A percentile compares a stretch with the other conserved stretches of the same genome.
phyloP scores from a whole-genome alignment of 2,797 vertebrate species.

The Anomalospiza imberbis region DNA sequence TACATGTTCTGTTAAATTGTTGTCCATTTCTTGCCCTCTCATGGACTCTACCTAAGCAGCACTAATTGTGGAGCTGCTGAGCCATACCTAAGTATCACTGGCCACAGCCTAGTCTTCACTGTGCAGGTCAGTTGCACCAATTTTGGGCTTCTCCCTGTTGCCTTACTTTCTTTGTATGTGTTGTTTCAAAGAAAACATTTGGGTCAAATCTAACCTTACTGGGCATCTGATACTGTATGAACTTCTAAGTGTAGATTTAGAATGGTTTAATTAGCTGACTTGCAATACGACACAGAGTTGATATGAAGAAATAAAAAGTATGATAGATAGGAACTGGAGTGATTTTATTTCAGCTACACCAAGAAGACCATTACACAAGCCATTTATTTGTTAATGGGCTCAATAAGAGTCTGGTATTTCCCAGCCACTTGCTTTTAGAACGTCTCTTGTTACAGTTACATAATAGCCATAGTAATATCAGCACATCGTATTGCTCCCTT shows the following conservation, averaged over 20 bases:
- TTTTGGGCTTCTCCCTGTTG: background rate
- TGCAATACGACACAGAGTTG: background rate
- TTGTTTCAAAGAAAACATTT: background rate
- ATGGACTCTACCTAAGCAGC: background rate
- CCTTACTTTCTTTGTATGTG: accelerated
- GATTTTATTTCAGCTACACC: constrained; percentile 19
- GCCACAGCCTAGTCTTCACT: background rate
- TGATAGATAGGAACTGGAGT: background rate
- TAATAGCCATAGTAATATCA: constrained; percentile 39
- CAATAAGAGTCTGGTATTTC: constrained; percentile 16
- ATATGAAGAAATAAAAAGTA: constrained; percentile 4
- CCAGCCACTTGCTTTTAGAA: background rate
- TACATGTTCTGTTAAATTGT: background rate
- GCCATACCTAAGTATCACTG: background rate
- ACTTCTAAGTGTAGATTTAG: background rate
- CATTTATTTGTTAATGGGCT: constrained; percentile 58
- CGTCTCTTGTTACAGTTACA: constrained; percentile 13
- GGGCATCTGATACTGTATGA: background rate
- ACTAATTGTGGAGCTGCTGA: background rate
- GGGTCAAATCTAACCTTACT: background rate
- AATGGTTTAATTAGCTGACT: background rate
- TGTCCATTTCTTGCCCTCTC: background rate
- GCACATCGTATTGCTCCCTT: constrained; percentile 14
- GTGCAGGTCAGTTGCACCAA: background rate
- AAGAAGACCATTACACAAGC: constrained; percentile 34